These are phyloP conservation scores for Didymodactylos carnosus DNA, from an alignment of 2,888 invertebrate species.

Conservation along the genomic window DNA sequence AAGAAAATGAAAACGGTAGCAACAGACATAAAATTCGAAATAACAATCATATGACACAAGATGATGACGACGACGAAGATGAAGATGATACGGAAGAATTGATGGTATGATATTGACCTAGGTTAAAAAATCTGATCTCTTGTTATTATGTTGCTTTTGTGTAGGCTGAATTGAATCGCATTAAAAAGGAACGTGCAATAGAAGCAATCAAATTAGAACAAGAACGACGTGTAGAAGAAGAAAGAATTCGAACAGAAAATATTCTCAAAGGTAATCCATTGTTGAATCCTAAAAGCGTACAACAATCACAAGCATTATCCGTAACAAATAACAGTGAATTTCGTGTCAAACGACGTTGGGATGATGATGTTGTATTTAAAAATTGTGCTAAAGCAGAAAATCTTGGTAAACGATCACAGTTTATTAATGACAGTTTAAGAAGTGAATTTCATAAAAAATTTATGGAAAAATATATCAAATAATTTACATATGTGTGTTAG, in stretches of 20 bases:
- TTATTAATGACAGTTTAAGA: conserved; percentile 88
- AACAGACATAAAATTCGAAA: no score
- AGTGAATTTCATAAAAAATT: conserved; percentile 98
- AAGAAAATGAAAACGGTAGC: no score
- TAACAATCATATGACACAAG: conserved; percentile 16
- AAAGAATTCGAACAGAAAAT: conserved; percentile 89
- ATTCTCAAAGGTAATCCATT: conserved; percentile 91
- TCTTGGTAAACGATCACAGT: conserved; percentile 43
- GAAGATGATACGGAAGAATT: conserved; percentile 86
- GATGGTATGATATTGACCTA: no score
- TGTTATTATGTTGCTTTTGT: no score
- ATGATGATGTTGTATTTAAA: conserved; percentile 98
- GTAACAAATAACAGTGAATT: conserved; percentile 45
- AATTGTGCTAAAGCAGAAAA: conserved; percentile 83
- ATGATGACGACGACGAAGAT: conserved; percentile 45
- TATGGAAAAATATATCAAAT: conserved; percentile 99
- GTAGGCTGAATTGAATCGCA: conserved; percentile 75
- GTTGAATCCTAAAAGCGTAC: no score
- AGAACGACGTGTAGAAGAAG: conserved; percentile 75
- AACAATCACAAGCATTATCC: conserved; percentile 19
- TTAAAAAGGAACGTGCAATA: conserved; percentile 76
- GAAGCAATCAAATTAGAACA: conserved; percentile 67
- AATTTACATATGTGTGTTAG: no score
- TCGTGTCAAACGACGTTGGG: conserved; percentile 63
- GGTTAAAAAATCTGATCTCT: no score